Evolutionary conservation across 2,797 vertebrate species (phyloP).

Genomic region (Denticeps clupeoides): DNA sequence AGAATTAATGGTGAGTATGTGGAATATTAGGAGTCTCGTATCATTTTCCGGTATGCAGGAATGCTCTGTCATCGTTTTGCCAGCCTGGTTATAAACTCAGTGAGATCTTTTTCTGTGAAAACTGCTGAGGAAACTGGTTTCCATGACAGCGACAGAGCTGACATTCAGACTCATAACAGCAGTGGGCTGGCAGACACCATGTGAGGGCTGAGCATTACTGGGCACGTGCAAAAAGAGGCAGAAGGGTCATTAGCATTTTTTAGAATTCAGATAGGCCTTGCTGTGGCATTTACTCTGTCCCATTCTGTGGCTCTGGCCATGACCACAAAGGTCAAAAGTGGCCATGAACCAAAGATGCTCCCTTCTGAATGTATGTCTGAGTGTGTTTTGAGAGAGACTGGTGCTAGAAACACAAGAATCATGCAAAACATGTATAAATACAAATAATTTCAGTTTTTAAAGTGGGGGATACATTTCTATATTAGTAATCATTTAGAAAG

Average conservation of each 20-base stretch:
- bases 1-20: no score
- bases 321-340: conserved; percentile 7
- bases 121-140: conserved; percentile 12
- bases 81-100: conserved; percentile 14
- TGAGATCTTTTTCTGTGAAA: conserved; percentile 4
- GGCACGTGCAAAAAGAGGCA: conserved; percentile 15
- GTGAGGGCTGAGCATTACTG: conserved; percentile 10
- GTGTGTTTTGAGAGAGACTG: neutral
- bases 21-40: no score
- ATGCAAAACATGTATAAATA: neutral
- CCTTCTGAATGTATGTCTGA: conserved; percentile 1
- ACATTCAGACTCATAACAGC: conserved; percentile 15
- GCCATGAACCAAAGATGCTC: conserved; percentile 9
- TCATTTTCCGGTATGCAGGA: neutral
- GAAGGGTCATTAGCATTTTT: conserved; percentile 18
- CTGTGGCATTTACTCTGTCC: conserved; percentile 16
- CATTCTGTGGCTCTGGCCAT: neutral
- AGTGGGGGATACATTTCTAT: neutral
- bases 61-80: neutral
- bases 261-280: conserved; percentile 23
- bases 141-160: conserved; percentile 21
- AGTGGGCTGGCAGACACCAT: conserved; percentile 18
- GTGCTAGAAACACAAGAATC: neutral
- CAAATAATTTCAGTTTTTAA: neutral
- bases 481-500: neutral